Conservation (phyloP, 1,140 invertebrate species). For the Oppia nitens region DNA sequence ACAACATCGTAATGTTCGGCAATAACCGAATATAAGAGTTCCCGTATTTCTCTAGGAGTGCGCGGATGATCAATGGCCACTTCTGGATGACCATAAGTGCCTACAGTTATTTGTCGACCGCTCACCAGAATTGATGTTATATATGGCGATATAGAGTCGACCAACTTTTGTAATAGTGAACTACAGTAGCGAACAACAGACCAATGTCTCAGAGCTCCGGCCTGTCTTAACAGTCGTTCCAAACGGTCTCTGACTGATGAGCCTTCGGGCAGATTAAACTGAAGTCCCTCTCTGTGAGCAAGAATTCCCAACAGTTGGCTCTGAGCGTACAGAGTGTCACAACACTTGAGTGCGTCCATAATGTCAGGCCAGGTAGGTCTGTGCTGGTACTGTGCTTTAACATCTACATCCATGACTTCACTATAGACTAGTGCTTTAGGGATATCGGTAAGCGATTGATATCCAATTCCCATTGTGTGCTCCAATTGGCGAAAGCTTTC, state of each 20-base stretch:
- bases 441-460: constrained; percentile 90
- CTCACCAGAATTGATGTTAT: constrained; percentile 91
- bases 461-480: constrained; percentile 61
- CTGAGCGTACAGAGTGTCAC: constrained; percentile 53
- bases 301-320: constrained; percentile 70
- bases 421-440: constrained; percentile 57
- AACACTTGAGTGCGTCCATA: constrained; percentile 46
- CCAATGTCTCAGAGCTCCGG: constrained; percentile 77
- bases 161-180: constrained; percentile 74
- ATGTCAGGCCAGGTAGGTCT: constrained; percentile 49
- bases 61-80: constrained; percentile 91
- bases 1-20: constrained; percentile 85
- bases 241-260: constrained; percentile 23
- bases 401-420: constrained; percentile 43
- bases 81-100: constrained; percentile 81
- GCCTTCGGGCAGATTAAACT: constrained; percentile 48
- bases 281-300: constrained; percentile 56
- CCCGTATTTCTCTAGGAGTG: constrained; percentile 77
- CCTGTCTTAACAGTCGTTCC: constrained; percentile 29
- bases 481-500: constrained; percentile 59
- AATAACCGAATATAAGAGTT: constrained; percentile 31
- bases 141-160: constrained; percentile 93
- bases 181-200: constrained; percentile 84
- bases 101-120: constrained; percentile 92
- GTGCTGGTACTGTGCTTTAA: constrained; percentile 22